Evolutionary conservation across 2,888 invertebrate species (phyloP).

Genomic region (Panzeria rudis): DNA sequence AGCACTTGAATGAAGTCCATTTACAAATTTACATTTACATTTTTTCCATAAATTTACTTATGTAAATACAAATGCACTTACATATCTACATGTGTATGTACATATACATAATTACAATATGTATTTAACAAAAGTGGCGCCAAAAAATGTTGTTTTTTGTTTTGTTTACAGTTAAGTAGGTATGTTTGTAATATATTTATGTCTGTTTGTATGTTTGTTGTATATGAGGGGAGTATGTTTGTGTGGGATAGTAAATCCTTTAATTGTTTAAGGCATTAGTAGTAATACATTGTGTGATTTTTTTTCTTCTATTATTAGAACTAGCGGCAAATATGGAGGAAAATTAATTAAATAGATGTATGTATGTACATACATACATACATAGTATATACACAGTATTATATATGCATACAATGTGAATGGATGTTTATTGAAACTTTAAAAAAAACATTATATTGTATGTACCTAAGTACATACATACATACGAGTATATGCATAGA

Average conservation of each 20-base stretch:
- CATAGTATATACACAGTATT: not conserved
- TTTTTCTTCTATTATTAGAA: constrained; percentile 20
- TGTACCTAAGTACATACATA: not conserved
- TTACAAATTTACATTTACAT: too few species aligned
- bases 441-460: too few species aligned
- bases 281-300: constrained; percentile 10
- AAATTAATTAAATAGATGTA: not conserved
- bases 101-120: too few species aligned
- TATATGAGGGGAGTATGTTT: too few species aligned
- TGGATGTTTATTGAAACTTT: not conserved
- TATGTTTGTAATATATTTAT: not conserved
- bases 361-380: not conserved
- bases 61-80: not conserved
- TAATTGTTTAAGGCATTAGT: not conserved
- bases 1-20: too few species aligned
- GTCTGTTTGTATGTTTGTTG: too few species aligned
- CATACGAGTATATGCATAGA: not conserved
- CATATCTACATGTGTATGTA: not conserved
- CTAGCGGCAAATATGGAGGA: not conserved
- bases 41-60: too few species aligned
- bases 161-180: constrained; percentile 4
- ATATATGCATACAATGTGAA: not conserved
- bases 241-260: not conserved
- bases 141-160: constrained; percentile 17
- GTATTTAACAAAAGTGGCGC: constrained; percentile 30